Evolutionary conservation across 2,888 invertebrate species (phyloP).

Genomic region (Andrena chrysosceles): DNA sequence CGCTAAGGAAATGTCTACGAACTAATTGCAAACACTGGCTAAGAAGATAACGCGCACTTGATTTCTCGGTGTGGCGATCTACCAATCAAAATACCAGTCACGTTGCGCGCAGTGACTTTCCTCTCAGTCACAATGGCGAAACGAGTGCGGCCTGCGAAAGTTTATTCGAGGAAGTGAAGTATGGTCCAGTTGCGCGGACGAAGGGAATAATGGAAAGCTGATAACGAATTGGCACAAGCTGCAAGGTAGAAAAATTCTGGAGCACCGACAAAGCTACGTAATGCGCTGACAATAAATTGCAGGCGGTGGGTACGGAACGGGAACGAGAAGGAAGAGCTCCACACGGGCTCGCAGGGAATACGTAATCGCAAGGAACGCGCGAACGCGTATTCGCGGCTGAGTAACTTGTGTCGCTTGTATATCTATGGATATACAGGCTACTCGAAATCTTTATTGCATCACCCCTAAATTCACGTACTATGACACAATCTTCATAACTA

Average conservation of each 20-base stretch:
- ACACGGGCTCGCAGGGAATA: slow-evolving; percentile 2
- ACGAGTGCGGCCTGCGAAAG: background rate
- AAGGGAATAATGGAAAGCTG: slow-evolving; percentile 11
- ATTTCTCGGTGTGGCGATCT: too few relatives aligned
- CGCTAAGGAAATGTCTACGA: too few relatives aligned
- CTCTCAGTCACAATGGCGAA: too few relatives aligned
- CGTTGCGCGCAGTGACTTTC: too few relatives aligned
- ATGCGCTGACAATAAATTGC: background rate
- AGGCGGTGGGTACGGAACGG: background rate
- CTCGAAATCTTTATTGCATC: too few relatives aligned
- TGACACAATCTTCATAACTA: too few relatives aligned
- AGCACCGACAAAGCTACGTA: background rate
- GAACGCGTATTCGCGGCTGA: background rate
- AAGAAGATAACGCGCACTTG: too few relatives aligned
- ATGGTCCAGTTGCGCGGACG: background rate
- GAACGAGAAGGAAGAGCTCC: background rate
- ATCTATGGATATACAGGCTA: background rate
- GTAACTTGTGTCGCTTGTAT: background rate
- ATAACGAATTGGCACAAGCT: slow-evolving; percentile 6
- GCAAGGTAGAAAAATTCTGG: background rate
- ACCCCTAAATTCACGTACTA: too few relatives aligned
- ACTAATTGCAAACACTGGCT: too few relatives aligned
- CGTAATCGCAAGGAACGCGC: slow-evolving; percentile 17
- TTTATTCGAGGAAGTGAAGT: background rate
- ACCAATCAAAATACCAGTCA: too few relatives aligned